Base-by-base conservation (phyloP, 2,888 invertebrate genomes). In the Drosophila kuntzei region DNA sequence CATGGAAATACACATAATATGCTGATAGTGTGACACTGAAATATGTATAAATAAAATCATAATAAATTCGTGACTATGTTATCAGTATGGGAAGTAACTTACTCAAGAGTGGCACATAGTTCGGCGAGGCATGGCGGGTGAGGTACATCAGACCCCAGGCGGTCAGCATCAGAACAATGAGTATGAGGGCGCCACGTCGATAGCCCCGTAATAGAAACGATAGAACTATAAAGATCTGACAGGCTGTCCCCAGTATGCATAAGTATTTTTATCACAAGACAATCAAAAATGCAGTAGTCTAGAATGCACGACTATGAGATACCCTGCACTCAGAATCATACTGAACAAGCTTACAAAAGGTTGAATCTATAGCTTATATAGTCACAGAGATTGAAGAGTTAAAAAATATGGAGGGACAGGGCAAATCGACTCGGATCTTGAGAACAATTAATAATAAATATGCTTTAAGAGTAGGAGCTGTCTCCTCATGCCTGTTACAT, bases 41-140 rank as follows among this genome's bases (percentile, higher is more conserved):
- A 36, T n/a, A n/a, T n/a, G n/a, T 7, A 41, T 22, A 12, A 1
- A 12, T 20, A 36, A 2, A 34, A 32, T 2, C 34, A 9, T 5
- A 20, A 58, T 18, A 12, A 18, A 12, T 27, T 5, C 3, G 11
- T 8, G 9, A 8, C 18, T 20, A 7, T n/a, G n/a, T n/a, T n/a
- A 9, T 34, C 25, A 11, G 14, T 8, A 58, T 32, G 0, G 9
- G 8, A n/a, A 22, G 6, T 6, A 25, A 70, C 90, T 80, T 74
- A 92, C 92, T 86, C 49, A 92, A 71, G 16, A 82, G 71, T 0
- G 92, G 91, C 4, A 91, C 84, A 76, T 91, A 90, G 16, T 82
- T 81, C 0, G 86, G 74, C 0, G 92, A 91, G 12, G 92, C 89
- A 65, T 90, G 86, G 6, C 87, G 89, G 7, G 89, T 87, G 5